Evolutionary conservation across 2,888 invertebrate species (phyloP), one percentile per base, ranked within the genome.

Genomic region (Sminthurinus aureus): DNA sequence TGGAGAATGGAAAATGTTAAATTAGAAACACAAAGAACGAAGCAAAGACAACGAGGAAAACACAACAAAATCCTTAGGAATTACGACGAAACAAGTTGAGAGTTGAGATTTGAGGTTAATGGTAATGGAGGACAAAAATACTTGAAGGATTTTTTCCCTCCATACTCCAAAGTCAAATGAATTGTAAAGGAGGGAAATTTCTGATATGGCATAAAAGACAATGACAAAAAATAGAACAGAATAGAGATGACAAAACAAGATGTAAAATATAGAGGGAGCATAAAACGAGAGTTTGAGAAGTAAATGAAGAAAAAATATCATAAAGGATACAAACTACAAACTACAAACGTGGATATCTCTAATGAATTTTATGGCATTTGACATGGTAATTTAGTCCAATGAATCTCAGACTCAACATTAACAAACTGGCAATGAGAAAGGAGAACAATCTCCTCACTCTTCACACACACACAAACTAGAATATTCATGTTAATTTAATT

Each of bases 401-500:
- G 76, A 76, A 76, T 76, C 76, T 76, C 12, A 9, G 38, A 38
- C 38, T 38, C 3, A 38, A 38, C n/a, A n/a, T n/a, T n/a, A n/a
- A 38, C 38, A 38, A 38, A 38, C 38, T 38, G n/a, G n/a, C n/a
- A n/a, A n/a, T n/a, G 38, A 38, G 38, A 38, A 38, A 38, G 38
- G 38, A 1, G 52, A 9, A 51, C 51, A 76, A 76, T 76, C 76
- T 76, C 76, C 3, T 13, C 76, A 76, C 58, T 12, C 52, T 58
- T 4, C 38, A 6, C 38, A 38, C 38, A 38, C 38, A 38, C 38
- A 38, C 76, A 76, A 76, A 76, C 76, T 76, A 58, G 52, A 58
- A 76, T 76, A 76, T 51, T 76, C 76, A 76, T 76, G 58, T 76
- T 76, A 76, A 76, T 76, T 76, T 76, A 76, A 76, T 76, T 76